Conservation (phyloP, 1,140 invertebrate genomes). For the Cydia splendana region DNA sequence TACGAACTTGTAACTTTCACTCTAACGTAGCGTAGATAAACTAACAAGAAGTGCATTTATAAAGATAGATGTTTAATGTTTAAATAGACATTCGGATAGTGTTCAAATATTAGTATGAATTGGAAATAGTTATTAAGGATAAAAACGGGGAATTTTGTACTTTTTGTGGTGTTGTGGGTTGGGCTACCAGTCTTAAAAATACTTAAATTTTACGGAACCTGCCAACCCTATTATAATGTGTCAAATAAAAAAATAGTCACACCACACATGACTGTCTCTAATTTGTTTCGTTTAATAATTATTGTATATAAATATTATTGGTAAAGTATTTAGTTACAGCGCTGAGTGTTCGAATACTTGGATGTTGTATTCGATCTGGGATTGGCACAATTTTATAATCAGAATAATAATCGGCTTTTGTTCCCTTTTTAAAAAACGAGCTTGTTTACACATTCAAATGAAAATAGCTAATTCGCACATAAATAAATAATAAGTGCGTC, state of each 20-base stretch:
- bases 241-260: slow-evolving; percentile 49
- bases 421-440: too few relatives aligned
- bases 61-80: slow-evolving; percentile 74
- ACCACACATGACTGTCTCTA: slow-evolving; percentile 40
- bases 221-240: slow-evolving; percentile 58
- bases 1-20: slow-evolving; percentile 31
- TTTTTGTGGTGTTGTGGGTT: slow-evolving; percentile 70
- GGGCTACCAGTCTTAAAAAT: slow-evolving; percentile 45
- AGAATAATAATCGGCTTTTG: not conserved
- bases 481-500: too few relatives aligned
- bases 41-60: slow-evolving; percentile 78
- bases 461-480: too few relatives aligned
- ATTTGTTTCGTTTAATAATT: slow-evolving; percentile 39
- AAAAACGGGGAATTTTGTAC: slow-evolving; percentile 72
- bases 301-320: slow-evolving; percentile 44
- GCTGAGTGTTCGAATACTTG: slow-evolving; percentile 37
- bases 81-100: slow-evolving; percentile 71
- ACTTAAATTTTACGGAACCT: slow-evolving; percentile 37
- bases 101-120: slow-evolving; percentile 66
- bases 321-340: slow-evolving; percentile 43
- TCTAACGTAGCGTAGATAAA: slow-evolving; percentile 58
- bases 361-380: not conserved
- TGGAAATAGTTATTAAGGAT: slow-evolving; percentile 55
- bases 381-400: not conserved
- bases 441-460: too few relatives aligned